Percentiles rank a stretch among this genome's conserved stretches.
These are phyloP conservation scores for Clamator glandarius DNA, from an alignment of 2,797 vertebrate species.

Conservation along the genomic window DNA sequence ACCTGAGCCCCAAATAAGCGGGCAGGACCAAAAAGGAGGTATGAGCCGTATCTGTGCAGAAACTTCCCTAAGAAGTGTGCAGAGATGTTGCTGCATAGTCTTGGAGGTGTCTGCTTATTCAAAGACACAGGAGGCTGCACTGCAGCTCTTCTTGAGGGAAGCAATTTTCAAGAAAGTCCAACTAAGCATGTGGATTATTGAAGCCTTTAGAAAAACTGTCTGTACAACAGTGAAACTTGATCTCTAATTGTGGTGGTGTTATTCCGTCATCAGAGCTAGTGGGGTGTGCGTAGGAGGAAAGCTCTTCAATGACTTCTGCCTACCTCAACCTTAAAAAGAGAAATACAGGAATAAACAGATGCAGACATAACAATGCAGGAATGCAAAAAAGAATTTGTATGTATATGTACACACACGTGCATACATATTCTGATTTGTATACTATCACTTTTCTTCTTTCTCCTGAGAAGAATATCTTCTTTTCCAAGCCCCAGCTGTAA, in stretches of 20 bases:
- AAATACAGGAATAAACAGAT: neutral
- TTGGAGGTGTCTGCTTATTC: neutral
- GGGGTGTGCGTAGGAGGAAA: constrained; percentile 6
- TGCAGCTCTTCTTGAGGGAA: neutral
- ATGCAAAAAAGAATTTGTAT: rapidly evolving
- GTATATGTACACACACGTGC: rapidly evolving
- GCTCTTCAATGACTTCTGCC: neutral
- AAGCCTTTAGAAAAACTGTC: neutral
- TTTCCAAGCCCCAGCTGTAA: constrained; percentile 10
- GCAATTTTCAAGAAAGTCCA: constrained; percentile 24
- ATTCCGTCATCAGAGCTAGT: neutral
- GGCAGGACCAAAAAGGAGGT: neutral
- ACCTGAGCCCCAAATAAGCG: neutral
- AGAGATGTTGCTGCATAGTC: rapidly evolving
- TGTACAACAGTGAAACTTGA: neutral
- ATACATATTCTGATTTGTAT: neutral
- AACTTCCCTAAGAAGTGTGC: neutral
- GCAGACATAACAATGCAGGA: neutral
- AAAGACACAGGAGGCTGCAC: neutral
- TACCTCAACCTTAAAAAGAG: constrained; percentile 8
- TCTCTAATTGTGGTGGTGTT: constrained; percentile 13
- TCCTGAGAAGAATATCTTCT: neutral
- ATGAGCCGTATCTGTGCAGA: neutral
- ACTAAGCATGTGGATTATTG: constrained; percentile 11
- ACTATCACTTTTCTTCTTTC: neutral